Evolutionary conservation across 2,113 vertebrate species (phyloP).

Genomic region (Ciconia stormi): DNA sequence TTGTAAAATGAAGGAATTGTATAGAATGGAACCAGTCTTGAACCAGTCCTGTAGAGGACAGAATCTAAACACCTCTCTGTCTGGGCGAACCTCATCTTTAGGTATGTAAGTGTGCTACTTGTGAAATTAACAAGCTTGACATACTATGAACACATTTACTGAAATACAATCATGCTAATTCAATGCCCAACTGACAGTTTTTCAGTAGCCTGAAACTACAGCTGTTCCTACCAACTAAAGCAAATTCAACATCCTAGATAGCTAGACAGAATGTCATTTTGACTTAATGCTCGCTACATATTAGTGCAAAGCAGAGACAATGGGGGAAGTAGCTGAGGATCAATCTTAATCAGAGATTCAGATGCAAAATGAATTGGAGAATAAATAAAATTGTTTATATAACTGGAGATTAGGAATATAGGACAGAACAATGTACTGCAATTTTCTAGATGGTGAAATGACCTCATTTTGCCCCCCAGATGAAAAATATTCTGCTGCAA

Average conservation of each 20-base stretch:
- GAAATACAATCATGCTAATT: not conserved
- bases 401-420: slow-evolving; percentile 39
- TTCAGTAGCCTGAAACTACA: not conserved
- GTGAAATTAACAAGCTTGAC: not conserved
- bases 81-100: not conserved
- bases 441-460: slow-evolving; percentile 34
- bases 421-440: not conserved
- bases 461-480: not conserved
- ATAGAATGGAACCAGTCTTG: not conserved
- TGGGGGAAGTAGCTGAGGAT: not conserved
- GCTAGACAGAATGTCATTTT: not conserved
- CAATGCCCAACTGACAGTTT: not conserved
- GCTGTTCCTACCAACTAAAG: not conserved
- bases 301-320: not conserved
- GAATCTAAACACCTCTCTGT: not conserved
- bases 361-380: not conserved
- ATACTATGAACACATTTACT: not conserved
- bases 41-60: not conserved
- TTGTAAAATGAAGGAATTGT: not conserved
- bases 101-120: not conserved
- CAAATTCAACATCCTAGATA: not conserved
- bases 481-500: not conserved
- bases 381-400: slow-evolving; percentile 48
- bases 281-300: slow-evolving; percentile 1
- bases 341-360: slow-evolving; percentile 17